phyloP scores from a whole-genome alignment of 2,113 vertebrate genomes.

The Dasyornis broadbenti region DNA sequence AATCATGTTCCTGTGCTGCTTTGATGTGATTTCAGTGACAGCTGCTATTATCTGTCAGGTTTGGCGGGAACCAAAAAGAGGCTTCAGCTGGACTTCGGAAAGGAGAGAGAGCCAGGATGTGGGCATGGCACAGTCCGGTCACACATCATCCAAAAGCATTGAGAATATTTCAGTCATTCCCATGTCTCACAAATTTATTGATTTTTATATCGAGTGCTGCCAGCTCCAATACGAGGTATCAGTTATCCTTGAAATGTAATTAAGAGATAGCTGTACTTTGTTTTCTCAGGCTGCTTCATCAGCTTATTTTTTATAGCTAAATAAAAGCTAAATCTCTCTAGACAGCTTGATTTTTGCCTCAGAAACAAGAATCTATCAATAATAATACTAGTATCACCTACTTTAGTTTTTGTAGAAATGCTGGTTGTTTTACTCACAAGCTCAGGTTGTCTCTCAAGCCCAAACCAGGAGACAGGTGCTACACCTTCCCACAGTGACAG shows the following conservation, averaged over 20 bases:
- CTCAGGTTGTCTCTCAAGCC: neutral
- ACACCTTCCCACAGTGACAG: accelerated
- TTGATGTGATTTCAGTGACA: neutral
- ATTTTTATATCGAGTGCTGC: neutral
- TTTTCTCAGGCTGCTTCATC: neutral
- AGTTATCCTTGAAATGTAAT: neutral
- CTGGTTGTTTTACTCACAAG: neutral
- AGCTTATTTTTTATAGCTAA: neutral
- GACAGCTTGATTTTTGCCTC: neutral
- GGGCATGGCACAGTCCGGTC: neutral
- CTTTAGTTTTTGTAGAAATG: neutral
- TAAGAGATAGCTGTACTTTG: neutral
- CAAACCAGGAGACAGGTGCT: neutral
- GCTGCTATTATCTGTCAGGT: neutral
- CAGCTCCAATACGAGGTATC: neutral
- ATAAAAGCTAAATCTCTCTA: neutral
- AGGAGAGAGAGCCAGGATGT: neutral
- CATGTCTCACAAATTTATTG: neutral
- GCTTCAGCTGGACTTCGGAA: neutral
- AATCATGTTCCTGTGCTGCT: neutral
- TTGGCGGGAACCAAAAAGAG: neutral
- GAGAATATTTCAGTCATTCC: neutral
- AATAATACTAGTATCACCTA: neutral
- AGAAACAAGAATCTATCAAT: neutral
- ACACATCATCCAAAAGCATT: neutral